Base-by-base conservation (phyloP, 1,140 invertebrate species). In the Ooceraea biroi region DNA sequence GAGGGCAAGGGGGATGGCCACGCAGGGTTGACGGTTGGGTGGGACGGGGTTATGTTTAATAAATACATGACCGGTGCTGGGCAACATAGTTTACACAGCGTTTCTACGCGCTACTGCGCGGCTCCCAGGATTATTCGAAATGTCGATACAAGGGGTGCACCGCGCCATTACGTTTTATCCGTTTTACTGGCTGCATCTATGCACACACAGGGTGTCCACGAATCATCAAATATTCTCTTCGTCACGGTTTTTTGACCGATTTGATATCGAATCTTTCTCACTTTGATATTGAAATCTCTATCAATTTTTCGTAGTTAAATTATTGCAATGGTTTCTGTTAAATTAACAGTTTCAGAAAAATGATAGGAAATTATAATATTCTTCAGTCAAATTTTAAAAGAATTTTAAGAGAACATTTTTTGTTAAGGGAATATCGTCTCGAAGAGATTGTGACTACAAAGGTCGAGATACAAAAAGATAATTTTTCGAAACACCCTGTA, bases 21-120 rank as follows among this genome's bases (percentile, higher is more conserved):
- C 48, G 19, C 36, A 41, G 46, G 30, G 61, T 65, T 8, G 27
- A 77, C 46, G 19, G 22, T 48, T 11, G 17, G n/a, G n/a, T 41
- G 36, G 82, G 48, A 17, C 73, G 76, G 57, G 82, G 58, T 57
- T 63, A 82, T 88, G 89, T 90, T 90, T 90, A 90, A 90, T 90
- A 90, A 90, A 89, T 90, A 90, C 89, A 90, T 84, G 86, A 80
- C 48, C 73, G 55, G 52, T 83, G 77, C 52, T 11, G 22, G 60
- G 66, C 66, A 76, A 86, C 71, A 83, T 84, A 92, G 88, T 88
- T 87, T 88, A 91, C 91, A 93, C 84, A 92, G 86, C 89, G 92
- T 92, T 94, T 94, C 86, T 84, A 85, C 74, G 86, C 63, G 52
- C 71, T 58, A 57, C 55, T 85, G 87, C 77, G 65, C 72, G 68